Base-by-base conservation (phyloP, 2,113 vertebrate species). In the Trichomycterus rosablanca region DNA sequence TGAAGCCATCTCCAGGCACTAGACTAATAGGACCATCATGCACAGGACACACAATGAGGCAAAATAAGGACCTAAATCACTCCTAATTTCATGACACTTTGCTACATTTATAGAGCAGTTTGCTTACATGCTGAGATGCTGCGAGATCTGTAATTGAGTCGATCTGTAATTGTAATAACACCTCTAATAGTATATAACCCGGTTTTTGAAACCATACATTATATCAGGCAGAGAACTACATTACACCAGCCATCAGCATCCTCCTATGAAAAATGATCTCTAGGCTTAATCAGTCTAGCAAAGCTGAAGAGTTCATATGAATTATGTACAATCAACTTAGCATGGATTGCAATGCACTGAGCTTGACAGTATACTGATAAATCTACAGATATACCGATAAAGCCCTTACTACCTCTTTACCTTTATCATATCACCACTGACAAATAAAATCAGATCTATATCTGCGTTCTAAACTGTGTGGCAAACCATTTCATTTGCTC, bases 11-110 rank as follows among this genome's bases (percentile, higher is more conserved):
- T 49, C 55, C 52, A 42, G 49, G 59, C 62, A 65, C 28, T 30
- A 54, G 42, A 51, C 23, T 59, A 64, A 70, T 64, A 50, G 50
- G 45, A 59, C 51, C 62, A 55, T 60, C 19, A 60, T 45, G 57
- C 49, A 42, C 34, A 35, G 30, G 43, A 26, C 16, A 45, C 48
- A 40, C 39, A 43, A 14, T 32, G 24, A 26, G 49, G 24, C 39
- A 43, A 9, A 23, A 51, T 19, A 52, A 19, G 12, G 7, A 45
- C 20, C 14, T n/a, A 26, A 22, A 15, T n/a, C n/a, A n/a, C n/a
- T n/a, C n/a, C n/a, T n/a, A n/a, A n/a, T n/a, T n/a, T n/a, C n/a
- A n/a, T n/a, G n/a, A 26, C 37, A 42, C 35, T 51, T n/a, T 42
- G 10, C 9, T 19, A 11, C 4, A n/a, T n/a, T n/a, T n/a, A n/a